phyloP scores from a whole-genome alignment of 2,888 invertebrate genomes.

The Tenodera sinensis region DNA sequence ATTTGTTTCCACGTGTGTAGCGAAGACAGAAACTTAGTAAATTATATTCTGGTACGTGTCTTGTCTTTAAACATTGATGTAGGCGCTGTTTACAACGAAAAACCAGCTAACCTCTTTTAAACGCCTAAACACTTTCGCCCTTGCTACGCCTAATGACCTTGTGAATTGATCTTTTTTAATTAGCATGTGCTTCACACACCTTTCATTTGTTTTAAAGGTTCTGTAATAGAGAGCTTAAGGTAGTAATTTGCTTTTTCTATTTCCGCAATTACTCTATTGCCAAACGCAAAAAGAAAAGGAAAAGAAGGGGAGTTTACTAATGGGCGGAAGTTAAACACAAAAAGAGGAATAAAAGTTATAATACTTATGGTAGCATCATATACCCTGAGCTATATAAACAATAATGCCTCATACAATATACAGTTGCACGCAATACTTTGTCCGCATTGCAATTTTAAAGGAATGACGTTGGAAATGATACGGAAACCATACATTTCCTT shows the following conservation, averaged over 20 bases:
- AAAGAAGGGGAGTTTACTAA: not conserved
- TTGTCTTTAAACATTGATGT: not conserved
- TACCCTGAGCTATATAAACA: no score
- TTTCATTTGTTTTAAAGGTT: not conserved
- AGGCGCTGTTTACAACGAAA: not conserved
- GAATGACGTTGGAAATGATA: no score
- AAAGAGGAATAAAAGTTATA: no score
- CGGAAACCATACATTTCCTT: no score
- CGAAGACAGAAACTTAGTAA: not conserved
- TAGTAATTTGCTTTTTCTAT: not conserved
- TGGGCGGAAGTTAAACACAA: no score
- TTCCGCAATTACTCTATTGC: not conserved
- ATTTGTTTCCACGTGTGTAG: not conserved
- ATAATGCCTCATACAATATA: no score
- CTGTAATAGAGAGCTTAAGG: not conserved
- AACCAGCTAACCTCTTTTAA: not conserved
- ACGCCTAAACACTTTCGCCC: not conserved
- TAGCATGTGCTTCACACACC: not conserved
- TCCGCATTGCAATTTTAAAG: no score
- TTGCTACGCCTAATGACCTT: not conserved
- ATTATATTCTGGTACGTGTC: not conserved
- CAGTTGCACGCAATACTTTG: no score
- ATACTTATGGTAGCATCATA: no score
- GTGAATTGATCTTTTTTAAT: not conserved
- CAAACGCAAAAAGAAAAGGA: not conserved